phyloP scores from a whole-genome alignment of 2,113 vertebrate genomes.

The Litocranius walleri region DNA sequence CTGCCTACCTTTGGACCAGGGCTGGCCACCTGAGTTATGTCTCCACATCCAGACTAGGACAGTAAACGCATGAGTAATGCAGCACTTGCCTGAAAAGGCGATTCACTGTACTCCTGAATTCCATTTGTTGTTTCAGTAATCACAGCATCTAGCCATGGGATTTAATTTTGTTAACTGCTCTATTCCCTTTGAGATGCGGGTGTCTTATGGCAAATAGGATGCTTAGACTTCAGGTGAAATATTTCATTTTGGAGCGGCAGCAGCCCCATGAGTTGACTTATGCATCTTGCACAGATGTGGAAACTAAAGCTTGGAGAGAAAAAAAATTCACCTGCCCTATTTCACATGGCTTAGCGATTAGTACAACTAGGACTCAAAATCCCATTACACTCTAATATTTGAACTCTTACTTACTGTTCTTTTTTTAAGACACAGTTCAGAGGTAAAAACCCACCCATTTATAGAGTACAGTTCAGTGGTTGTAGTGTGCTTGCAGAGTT shows the following conservation, averaged over 20 bases:
- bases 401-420: not conserved
- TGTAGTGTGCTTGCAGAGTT: not conserved
- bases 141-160: not conserved
- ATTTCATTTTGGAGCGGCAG: accelerated
- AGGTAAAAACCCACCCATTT: not conserved
- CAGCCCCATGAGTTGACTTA: not conserved
- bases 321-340: not conserved
- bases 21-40: not conserved
- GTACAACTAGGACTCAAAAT: not conserved
- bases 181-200: not conserved
- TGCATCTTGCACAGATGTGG: not conserved
- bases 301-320: not conserved
- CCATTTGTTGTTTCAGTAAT: not conserved
- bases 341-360: not conserved
- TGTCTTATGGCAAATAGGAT: not conserved
- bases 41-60: not conserved
- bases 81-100: not conserved
- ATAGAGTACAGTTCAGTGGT: not conserved
- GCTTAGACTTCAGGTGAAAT: not conserved
- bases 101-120: not conserved
- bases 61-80: accelerated
- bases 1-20: not conserved
- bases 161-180: not conserved
- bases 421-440: not conserved
- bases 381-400: not conserved